phyloP scores from a whole-genome alignment of 2,797 vertebrate species.

The Pampus argenteus region DNA sequence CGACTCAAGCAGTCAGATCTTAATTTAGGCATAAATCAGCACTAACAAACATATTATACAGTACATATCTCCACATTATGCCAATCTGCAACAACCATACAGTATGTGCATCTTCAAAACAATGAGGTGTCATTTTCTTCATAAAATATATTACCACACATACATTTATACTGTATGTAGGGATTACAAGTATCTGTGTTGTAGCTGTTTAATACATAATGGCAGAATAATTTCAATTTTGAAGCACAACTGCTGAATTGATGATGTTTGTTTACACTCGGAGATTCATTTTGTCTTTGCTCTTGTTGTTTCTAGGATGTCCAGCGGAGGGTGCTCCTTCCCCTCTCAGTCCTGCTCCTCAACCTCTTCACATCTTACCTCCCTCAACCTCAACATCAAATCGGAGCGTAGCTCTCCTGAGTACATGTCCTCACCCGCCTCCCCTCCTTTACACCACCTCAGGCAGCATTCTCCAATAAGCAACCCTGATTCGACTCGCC shows the following conservation, averaged over 20 bases:
- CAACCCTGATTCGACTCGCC: slow-evolving; percentile 67
- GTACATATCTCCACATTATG: neutral
- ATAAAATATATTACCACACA: neutral
- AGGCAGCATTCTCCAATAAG: slow-evolving; percentile 76
- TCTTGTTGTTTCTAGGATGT: slow-evolving; percentile 74
- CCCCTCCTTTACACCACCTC: slow-evolving; percentile 79
- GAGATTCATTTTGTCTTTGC: slow-evolving; percentile 11
- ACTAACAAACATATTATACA: neutral
- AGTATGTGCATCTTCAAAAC: neutral
- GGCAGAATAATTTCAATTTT: neutral
- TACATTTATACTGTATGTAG: neutral
- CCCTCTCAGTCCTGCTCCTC: slow-evolving; percentile 79
- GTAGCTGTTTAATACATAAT: neutral
- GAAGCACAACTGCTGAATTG: neutral
- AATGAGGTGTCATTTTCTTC: neutral
- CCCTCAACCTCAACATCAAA: slow-evolving; percentile 90
- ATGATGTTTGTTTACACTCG: neutral
- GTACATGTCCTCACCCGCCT: slow-evolving; percentile 80
- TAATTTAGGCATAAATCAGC: neutral
- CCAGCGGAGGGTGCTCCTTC: slow-evolving; percentile 79
- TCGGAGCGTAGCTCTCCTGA: slow-evolving; percentile 91
- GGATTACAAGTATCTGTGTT: no score
- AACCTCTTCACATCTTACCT: slow-evolving; percentile 73
- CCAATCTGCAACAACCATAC: no score
- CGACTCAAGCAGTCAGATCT: neutral